phyloP scores from a whole-genome alignment of 2,888 invertebrate species.

The Xestia c-nigrum region DNA sequence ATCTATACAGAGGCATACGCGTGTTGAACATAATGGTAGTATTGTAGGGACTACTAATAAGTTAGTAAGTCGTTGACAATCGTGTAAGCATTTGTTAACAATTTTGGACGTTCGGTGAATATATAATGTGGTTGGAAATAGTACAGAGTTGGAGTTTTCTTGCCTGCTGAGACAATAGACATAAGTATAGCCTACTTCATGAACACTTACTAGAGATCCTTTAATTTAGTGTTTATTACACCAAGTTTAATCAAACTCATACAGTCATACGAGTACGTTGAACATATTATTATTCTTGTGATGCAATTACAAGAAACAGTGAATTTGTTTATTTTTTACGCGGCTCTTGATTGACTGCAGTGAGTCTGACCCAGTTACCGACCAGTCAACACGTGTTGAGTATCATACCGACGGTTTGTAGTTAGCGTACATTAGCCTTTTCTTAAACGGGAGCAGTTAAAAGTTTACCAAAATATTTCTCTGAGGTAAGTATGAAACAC shows the following conservation, averaged over 20 bases:
- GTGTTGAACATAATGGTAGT: slow-evolving; percentile 29
- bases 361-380: slow-evolving; percentile 79
- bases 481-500: slow-evolving; percentile 41
- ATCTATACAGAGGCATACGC: slow-evolving; percentile 1
- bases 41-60: slow-evolving; percentile 56
- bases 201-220: not conserved
- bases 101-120: slow-evolving; percentile 60
- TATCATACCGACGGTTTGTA: slow-evolving; percentile 68
- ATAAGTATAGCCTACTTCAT: not conserved
- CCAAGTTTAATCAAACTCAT: slow-evolving; percentile 6
- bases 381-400: slow-evolving; percentile 79
- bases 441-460: slow-evolving; percentile 61
- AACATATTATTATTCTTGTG: slow-evolving; percentile 33
- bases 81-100: slow-evolving; percentile 58
- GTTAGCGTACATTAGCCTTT: slow-evolving; percentile 63
- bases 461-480: slow-evolving; percentile 49
- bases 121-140: slow-evolving; percentile 35
- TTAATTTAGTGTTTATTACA: slow-evolving; percentile 3
- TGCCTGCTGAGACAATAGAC: not conserved
- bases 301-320: slow-evolving; percentile 65
- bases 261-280: not conserved
- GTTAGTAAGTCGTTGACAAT: slow-evolving; percentile 42
- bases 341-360: slow-evolving; percentile 82
- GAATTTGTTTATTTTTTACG: slow-evolving; percentile 81
- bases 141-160: slow-evolving; percentile 13